These are phyloP conservation scores for Hirtodrosophila alboralis DNA, from an alignment of 2,888 invertebrate genomes.

Conservation along the genomic window DNA sequence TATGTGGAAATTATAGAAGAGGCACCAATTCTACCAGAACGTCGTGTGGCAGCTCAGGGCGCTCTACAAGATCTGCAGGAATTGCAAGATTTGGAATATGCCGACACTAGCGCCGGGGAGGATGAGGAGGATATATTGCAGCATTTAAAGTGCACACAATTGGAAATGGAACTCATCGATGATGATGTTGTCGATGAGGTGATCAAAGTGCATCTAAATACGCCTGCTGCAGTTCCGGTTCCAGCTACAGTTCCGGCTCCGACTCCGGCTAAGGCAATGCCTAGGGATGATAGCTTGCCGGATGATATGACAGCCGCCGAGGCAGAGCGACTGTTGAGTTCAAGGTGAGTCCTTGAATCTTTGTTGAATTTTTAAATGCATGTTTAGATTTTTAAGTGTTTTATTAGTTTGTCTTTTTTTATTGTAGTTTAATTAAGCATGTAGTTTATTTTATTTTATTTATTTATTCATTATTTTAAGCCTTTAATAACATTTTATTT, in stretches of 20 bases:
- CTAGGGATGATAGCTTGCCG: slow-evolving; percentile 83
- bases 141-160: slow-evolving; percentile 82
- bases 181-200: slow-evolving; percentile 60
- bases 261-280: slow-evolving; percentile 35
- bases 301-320: slow-evolving; percentile 93
- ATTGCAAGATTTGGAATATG: slow-evolving; percentile 86
- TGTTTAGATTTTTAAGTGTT: neutral
- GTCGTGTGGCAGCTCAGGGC: slow-evolving; percentile 82
- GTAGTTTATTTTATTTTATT: too few relatives aligned
- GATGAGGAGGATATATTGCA: slow-evolving; percentile 84
- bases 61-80: slow-evolving; percentile 86
- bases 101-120: slow-evolving; percentile 86
- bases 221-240: neutral
- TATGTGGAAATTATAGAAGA: slow-evolving; percentile 43
- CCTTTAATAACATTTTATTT: neutral
- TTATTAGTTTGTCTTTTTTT: too few relatives aligned
- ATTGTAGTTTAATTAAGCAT: slow-evolving; percentile 15
- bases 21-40: slow-evolving; percentile 62
- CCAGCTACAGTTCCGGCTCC: neutral
- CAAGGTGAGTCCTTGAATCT: slow-evolving; percentile 87
- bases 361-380: neutral
- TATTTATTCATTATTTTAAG: too few relatives aligned
- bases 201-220: slow-evolving; percentile 46
- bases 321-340: slow-evolving; percentile 93
- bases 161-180: slow-evolving; percentile 83